phyloP scores from a whole-genome alignment of 64 coral and sea anemone species.

The Pocillopora verrucosa region DNA sequence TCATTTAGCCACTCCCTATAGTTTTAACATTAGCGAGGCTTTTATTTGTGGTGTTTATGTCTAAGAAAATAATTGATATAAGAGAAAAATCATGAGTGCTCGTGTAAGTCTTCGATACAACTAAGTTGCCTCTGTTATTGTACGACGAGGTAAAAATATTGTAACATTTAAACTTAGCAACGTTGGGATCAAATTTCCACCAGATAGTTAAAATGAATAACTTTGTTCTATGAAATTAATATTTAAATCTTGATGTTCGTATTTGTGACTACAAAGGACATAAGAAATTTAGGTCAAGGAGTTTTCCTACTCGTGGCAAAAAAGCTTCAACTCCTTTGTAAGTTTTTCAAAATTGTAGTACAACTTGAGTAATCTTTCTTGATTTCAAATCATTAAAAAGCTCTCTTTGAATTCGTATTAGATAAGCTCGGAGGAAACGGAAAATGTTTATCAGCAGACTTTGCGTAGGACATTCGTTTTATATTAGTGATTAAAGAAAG shows the following conservation, averaged over 20 bases:
- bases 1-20: background rate
- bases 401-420: constrained; percentile 31
- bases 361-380: constrained; percentile 19
- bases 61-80: background rate
- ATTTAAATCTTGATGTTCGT: background rate
- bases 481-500: constrained; percentile 19
- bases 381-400: constrained; percentile 47
- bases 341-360: background rate
- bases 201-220: background rate
- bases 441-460: constrained; percentile 20
- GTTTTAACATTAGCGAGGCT: background rate
- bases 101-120: background rate
- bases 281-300: background rate
- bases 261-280: background rate
- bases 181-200: background rate
- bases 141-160: background rate
- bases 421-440: constrained; percentile 47
- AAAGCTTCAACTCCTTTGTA: no score
- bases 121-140: background rate
- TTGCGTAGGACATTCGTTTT: constrained; percentile 10
- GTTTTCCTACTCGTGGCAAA: no score
- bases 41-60: background rate
- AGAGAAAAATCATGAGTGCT: background rate
- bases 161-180: background rate
- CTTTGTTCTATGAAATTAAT: background rate